Evolutionary conservation across 2,797 vertebrate genomes (phyloP).

Genomic region (Linurgus olivaceus): DNA sequence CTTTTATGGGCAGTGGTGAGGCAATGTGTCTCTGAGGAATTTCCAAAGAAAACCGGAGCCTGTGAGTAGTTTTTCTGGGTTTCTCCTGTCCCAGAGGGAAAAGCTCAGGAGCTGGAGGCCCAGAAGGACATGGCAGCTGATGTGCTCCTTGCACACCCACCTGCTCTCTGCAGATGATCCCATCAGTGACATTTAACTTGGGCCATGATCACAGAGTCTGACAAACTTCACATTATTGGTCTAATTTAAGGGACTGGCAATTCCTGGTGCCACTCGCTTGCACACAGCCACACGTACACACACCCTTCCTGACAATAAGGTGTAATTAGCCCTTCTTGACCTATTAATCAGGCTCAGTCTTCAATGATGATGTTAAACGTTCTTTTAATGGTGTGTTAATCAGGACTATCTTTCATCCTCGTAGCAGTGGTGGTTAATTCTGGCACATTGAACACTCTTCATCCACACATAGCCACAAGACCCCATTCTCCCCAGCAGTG

Average conservation of each 20-base stretch:
- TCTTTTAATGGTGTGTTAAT: neutral
- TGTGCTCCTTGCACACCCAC: neutral
- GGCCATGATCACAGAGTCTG: neutral
- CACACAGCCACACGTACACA: neutral
- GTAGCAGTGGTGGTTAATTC: neutral
- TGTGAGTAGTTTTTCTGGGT: neutral
- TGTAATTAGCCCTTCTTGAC: slow-evolving; percentile 47
- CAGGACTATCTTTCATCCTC: slow-evolving; percentile 25
- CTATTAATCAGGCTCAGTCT: slow-evolving; percentile 14
- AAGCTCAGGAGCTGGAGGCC: neutral
- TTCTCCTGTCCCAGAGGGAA: neutral
- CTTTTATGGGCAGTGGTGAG: slow-evolving; percentile 10
- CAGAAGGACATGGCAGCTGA: neutral
- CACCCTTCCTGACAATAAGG: slow-evolving; percentile 12
- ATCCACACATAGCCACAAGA: neutral
- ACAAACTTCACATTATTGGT: neutral
- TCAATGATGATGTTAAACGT: neutral
- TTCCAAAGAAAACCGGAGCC: neutral
- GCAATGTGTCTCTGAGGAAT: neutral
- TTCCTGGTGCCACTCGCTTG: neutral
- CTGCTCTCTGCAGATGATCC: neutral
- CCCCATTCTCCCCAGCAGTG: rapidly evolving
- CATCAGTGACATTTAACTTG: neutral
- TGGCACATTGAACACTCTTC: neutral
- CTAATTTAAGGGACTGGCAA: neutral